Conservation (phyloP, 2,888 invertebrate species). For the Ectemnius cavifrons region DNA sequence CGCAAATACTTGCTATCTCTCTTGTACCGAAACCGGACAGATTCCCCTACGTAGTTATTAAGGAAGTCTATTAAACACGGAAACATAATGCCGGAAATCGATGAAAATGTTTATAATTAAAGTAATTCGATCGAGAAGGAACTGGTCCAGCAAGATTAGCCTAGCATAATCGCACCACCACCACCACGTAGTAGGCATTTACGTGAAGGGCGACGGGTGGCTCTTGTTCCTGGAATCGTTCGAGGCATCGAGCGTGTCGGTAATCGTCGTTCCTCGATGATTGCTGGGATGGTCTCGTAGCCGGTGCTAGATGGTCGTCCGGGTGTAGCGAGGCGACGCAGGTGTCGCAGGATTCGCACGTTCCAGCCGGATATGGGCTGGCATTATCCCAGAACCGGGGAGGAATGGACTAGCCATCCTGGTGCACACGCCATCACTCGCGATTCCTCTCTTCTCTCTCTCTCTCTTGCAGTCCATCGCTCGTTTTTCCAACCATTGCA, state of each 20-base stretch:
- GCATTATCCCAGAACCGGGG: conserved; percentile 48
- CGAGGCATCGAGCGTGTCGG: conserved; percentile 55
- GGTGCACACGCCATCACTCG: too few species aligned
- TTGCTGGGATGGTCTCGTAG: conserved; percentile 54
- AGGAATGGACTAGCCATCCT: conserved; percentile 31
- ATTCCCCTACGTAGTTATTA: too few species aligned
- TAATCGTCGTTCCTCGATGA: conserved; percentile 67
- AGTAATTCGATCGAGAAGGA: not conserved
- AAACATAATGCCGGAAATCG: too few species aligned
- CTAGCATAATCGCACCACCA: not conserved
- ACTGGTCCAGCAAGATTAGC: not conserved
- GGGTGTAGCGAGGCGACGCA: conserved; percentile 43
- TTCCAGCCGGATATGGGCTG: conserved; percentile 61
- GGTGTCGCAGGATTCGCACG: conserved; percentile 63
- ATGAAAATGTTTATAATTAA: not conserved
- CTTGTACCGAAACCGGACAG: too few species aligned
- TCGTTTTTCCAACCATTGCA: conserved; percentile 54
- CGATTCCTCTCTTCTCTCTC: conserved; percentile 6
- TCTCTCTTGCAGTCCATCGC: conserved; percentile 28
- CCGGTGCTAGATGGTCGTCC: not conserved
- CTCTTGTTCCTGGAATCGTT: conserved; percentile 22
- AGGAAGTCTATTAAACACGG: too few species aligned
- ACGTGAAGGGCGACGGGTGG: not conserved
- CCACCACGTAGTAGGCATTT: too few species aligned
- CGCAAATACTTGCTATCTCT: too few species aligned